A percentile compares a stretch with the other conserved stretches of the same genome.
Conservation (phyloP, 2,888 invertebrate species). For the Alcis repandata region DNA sequence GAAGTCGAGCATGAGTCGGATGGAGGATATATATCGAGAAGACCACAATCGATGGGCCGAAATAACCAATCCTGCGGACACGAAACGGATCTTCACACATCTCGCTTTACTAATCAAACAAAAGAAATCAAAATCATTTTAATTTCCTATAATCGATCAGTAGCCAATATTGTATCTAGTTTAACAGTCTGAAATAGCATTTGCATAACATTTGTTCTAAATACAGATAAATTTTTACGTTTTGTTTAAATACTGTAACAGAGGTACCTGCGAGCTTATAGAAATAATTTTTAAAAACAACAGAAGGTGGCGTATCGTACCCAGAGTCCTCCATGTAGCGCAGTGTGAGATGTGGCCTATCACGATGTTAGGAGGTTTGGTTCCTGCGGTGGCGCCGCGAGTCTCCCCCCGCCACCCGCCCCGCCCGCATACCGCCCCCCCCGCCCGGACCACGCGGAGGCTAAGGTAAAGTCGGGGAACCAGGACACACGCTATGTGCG, state of each 20-base stretch:
- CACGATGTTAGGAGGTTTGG: slow-evolving; percentile 79
- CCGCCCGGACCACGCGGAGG: slow-evolving; percentile 53
- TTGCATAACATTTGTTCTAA: slow-evolving; percentile 43
- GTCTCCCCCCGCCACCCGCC: slow-evolving; percentile 48
- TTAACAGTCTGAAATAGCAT: slow-evolving; percentile 42
- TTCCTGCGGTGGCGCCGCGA: slow-evolving; percentile 58
- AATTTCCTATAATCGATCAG: slow-evolving; percentile 42
- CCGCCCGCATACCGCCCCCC: slow-evolving; percentile 48
- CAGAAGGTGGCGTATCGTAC: slow-evolving; percentile 84
- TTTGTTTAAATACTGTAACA: slow-evolving; percentile 48
- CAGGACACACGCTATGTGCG: slow-evolving; percentile 79
- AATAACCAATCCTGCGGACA: slow-evolving; percentile 21
- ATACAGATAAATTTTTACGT: slow-evolving; percentile 22
- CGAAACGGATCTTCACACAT: slow-evolving; percentile 43
- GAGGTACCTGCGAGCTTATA: slow-evolving; percentile 75
- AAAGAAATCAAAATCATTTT: slow-evolving; percentile 40
- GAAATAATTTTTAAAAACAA: slow-evolving; percentile 84
- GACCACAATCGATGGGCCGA: slow-evolving; percentile 22
- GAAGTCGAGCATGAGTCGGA: slow-evolving; percentile 17
- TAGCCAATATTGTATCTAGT: slow-evolving; percentile 46
- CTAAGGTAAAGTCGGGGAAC: slow-evolving; percentile 82
- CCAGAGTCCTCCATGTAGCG: slow-evolving; percentile 83
- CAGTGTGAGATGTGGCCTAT: slow-evolving; percentile 84
- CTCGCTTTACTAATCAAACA: slow-evolving; percentile 49
- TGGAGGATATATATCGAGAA: slow-evolving; percentile 20